phyloP scores from a whole-genome alignment of 1,140 invertebrate genomes.

The Saccostrea echinata region DNA sequence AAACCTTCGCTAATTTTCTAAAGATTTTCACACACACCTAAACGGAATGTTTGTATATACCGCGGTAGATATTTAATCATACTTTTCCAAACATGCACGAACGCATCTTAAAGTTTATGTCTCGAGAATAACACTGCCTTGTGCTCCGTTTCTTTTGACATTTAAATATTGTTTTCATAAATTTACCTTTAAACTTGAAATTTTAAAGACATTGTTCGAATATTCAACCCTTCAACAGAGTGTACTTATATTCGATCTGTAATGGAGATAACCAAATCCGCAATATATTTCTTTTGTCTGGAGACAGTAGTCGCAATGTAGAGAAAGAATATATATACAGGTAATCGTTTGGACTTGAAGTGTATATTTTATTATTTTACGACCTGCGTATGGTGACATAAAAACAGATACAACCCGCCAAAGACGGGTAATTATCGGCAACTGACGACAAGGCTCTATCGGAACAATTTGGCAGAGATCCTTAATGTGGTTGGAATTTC shows the following conservation, averaged over 20 bases:
- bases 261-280: slow-evolving; percentile 6
- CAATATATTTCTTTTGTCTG: not conserved
- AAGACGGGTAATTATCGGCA: slow-evolving; percentile 4
- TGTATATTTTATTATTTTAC: slow-evolving; percentile 26
- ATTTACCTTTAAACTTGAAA: slow-evolving; percentile 23
- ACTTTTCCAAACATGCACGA: slow-evolving; percentile 22
- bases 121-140: not conserved
- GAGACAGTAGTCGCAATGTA: not conserved
- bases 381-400: not conserved
- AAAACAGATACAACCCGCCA: slow-evolving; percentile 7
- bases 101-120: slow-evolving; percentile 9
- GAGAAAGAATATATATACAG: not conserved
- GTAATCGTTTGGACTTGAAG: not conserved
- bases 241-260: not conserved
- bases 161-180: slow-evolving; percentile 34
- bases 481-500: not conserved
- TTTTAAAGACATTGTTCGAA: not conserved
- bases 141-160: slow-evolving; percentile 21
- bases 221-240: not conserved
- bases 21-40: slow-evolving; percentile 31
- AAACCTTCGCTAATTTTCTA: slow-evolving; percentile 30
- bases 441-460: not conserved
- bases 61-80: not conserved
- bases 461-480: not conserved
- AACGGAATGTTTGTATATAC: not conserved